phyloP scores from a whole-genome alignment of 2,888 invertebrate genomes.

The Chloromyia formosa region DNA sequence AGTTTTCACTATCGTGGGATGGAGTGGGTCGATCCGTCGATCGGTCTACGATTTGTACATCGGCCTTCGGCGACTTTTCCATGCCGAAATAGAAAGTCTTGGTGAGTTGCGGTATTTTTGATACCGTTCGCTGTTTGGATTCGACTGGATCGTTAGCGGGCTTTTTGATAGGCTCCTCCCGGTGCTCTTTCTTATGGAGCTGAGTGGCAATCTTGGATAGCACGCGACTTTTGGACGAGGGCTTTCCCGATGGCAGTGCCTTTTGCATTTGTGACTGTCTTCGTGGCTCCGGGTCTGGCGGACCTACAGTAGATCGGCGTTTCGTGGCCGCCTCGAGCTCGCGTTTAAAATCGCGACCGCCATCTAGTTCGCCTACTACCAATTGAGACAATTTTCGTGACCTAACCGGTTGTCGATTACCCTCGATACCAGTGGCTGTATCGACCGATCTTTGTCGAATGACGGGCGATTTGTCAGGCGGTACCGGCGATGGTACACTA shows the following conservation, averaged over 20 bases:
- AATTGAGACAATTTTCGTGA: slow-evolving; percentile 46
- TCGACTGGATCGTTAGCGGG: background rate
- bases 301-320: slow-evolving; percentile 42
- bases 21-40: slow-evolving; percentile 55
- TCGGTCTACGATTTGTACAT: slow-evolving; percentile 56
- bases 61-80: slow-evolving; percentile 65
- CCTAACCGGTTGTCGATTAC: background rate
- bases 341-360: slow-evolving; percentile 45
- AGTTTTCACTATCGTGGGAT: slow-evolving; percentile 18
- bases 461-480: background rate
- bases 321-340: slow-evolving; percentile 49
- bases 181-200: background rate
- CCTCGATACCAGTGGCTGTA: background rate
- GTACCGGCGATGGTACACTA: background rate
- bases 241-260: background rate
- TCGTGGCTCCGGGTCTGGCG: background rate
- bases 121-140: background rate
- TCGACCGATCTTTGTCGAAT: slow-evolving; percentile 14
- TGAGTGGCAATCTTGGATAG: background rate
- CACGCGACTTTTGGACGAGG: background rate
- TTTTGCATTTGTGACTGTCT: background rate
- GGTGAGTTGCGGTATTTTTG: slow-evolving; percentile 56
- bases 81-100: slow-evolving; percentile 83
- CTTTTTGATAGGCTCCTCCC: background rate
- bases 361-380: background rate